Percentiles rank a stretch among this genome's conserved stretches.
Evolutionary conservation across 2,888 invertebrate species (phyloP).

Genomic region (Deilephila elpenor): DNA sequence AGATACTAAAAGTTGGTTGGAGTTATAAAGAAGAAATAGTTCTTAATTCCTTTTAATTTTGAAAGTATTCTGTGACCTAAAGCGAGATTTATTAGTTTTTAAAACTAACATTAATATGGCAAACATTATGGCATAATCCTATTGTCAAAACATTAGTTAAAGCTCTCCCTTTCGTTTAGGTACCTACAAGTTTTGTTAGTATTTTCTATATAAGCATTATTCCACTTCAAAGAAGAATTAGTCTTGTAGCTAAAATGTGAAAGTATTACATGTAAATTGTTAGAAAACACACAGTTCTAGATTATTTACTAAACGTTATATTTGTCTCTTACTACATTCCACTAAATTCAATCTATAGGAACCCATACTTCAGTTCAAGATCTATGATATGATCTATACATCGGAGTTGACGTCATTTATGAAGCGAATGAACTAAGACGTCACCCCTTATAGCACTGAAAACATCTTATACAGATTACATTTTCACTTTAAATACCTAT

Average conservation of each 20-base stretch:
- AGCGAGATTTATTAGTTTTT: conserved; percentile 46
- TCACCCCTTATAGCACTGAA: conserved; percentile 32
- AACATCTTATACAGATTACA: conserved; percentile 38
- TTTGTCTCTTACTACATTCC: conserved; percentile 55
- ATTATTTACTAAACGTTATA: conserved; percentile 51
- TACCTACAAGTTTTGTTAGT: conserved; percentile 54
- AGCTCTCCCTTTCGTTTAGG: conserved; percentile 66
- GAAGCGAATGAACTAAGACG: conserved; percentile 30
- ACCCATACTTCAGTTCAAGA: conserved; percentile 80
- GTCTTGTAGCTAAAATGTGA: conserved; percentile 40
- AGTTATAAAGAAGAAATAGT: neutral
- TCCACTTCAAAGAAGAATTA: conserved; percentile 41
- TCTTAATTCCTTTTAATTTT: conserved; percentile 8
- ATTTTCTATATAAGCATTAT: conserved; percentile 50
- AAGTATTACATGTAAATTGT: conserved; percentile 29
- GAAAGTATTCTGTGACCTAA: neutral
- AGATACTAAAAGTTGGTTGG: neutral
- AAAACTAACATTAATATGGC: conserved; percentile 65
- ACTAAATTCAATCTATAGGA: conserved; percentile 78
- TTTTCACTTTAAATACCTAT: conserved; percentile 29
- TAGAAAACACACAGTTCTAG: conserved; percentile 12
- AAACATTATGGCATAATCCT: conserved; percentile 70
- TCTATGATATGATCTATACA: conserved; percentile 56
- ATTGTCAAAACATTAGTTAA: conserved; percentile 73
- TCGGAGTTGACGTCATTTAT: conserved; percentile 17